Evolutionary conservation across 35 echinoderm and acorn worm species (phyloP).

Genomic region (Amphiura filiformis): DNA sequence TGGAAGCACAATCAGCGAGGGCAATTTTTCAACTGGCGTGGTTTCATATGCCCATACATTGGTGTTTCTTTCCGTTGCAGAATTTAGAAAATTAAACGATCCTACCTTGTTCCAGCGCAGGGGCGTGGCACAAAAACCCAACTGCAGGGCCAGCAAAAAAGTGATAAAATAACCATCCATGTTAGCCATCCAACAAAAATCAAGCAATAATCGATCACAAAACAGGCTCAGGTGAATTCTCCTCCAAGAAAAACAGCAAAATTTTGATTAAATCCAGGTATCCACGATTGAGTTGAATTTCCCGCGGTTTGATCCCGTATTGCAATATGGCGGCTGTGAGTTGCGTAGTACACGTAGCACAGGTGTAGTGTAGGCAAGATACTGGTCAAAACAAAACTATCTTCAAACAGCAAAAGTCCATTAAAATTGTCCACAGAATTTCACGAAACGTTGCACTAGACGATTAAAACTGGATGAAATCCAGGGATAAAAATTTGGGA

Average conservation of each 20-base stretch:
- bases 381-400: not conserved
- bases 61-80: not conserved
- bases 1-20: not conserved
- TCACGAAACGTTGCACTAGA: not conserved
- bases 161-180: constrained; percentile 6
- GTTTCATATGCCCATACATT: not conserved
- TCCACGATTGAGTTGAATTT: not conserved
- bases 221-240: constrained; percentile 13
- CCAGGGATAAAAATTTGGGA: not conserved
- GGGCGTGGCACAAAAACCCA: constrained; percentile 25
- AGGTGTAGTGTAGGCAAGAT: not conserved
- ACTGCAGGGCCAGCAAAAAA: not conserved
- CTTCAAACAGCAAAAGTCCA: not conserved
- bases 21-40: not conserved
- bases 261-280: not conserved
- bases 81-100: constrained; percentile 17
- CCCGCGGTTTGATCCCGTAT: not conserved
- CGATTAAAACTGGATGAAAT: not conserved
- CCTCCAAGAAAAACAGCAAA: not conserved
- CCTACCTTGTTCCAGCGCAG: constrained; percentile 34
- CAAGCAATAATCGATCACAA: too few relatives aligned
- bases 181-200: constrained; percentile 26
- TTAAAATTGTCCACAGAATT: not conserved
- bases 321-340: not conserved
- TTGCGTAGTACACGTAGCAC: not conserved